Evolutionary conservation across 1,140 invertebrate genomes (phyloP).

Genomic region (Hypothenemus hampei): DNA sequence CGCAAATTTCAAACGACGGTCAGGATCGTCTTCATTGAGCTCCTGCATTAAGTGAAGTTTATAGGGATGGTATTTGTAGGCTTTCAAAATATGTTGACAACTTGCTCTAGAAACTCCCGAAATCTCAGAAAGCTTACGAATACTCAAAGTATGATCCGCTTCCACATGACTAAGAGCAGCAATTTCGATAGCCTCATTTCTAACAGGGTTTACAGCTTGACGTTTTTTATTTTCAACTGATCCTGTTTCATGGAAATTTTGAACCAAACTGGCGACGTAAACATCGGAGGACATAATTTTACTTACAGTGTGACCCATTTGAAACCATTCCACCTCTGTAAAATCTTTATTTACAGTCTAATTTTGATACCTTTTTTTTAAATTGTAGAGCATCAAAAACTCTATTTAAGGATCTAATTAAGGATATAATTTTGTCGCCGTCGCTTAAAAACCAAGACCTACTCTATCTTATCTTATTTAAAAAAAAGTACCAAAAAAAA

Average conservation of each 20-base stretch:
- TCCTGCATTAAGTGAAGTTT: not conserved
- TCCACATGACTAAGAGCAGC: not conserved
- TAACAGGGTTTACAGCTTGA: not conserved
- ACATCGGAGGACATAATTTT: not conserved
- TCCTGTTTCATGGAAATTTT: not conserved
- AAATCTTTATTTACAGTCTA: too few relatives aligned
- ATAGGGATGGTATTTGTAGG: slow-evolving; percentile 1
- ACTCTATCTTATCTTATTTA: too few relatives aligned
- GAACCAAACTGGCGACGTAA: not conserved
- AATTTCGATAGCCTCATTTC: not conserved
- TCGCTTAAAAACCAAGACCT: too few relatives aligned
- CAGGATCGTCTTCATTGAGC: slow-evolving; percentile 1
- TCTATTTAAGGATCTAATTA: too few relatives aligned
- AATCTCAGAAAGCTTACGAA: slow-evolving; percentile 11
- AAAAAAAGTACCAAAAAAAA: too few relatives aligned
- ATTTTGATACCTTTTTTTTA: too few relatives aligned
- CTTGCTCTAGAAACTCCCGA: slow-evolving; percentile 4
- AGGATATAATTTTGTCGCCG: too few relatives aligned
- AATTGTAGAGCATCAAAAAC: too few relatives aligned
- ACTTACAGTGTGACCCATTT: too few relatives aligned
- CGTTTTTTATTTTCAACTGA: slow-evolving; percentile 2
- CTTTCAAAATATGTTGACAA: slow-evolving; percentile 10
- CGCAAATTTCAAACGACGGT: slow-evolving; percentile 3
- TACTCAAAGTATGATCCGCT: not conserved
- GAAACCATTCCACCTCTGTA: too few relatives aligned